Percentiles rank a stretch among this genome's conserved stretches.
These are phyloP conservation scores for Marronus borbonicus DNA, from an alignment of 2,888 invertebrate genomes.

Conservation along the genomic window DNA sequence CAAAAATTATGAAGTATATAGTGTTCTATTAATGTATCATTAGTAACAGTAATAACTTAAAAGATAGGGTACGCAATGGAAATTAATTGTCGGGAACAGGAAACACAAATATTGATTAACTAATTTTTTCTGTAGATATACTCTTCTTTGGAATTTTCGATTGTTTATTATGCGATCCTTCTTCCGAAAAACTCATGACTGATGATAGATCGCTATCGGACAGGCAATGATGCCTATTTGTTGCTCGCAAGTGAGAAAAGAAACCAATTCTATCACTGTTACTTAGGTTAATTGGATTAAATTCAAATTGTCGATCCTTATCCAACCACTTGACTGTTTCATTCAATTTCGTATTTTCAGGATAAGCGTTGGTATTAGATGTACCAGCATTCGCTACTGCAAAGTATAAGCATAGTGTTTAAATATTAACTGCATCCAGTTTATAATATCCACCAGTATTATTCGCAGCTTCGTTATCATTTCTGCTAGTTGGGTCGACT, in stretches of 20 bases:
- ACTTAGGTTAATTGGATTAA: conserved; percentile 9
- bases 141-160: conserved; percentile 44
- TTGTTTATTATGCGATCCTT: conserved; percentile 16
- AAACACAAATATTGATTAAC: neutral
- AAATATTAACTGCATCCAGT: neutral
- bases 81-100: neutral
- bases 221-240: conserved; percentile 45
- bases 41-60: no score
- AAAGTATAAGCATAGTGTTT: neutral
- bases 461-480: neutral
- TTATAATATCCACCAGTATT: neutral
- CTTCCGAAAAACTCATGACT: conserved; percentile 43
- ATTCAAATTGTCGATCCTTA: conserved; percentile 22
- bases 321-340: conserved; percentile 7
- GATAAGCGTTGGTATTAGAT: neutral
- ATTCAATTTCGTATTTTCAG: neutral
- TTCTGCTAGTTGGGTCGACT: neutral
- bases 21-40: no score
- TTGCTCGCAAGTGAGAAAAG: conserved; percentile 33
- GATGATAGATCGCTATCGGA: conserved; percentile 48
- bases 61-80: no score
- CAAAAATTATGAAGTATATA: no score
- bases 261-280: conserved; percentile 27
- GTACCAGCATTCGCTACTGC: neutral
- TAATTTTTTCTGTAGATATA: conserved; percentile 45